A percentile compares a stretch with the other conserved stretches of the same genome.
These are phyloP conservation scores for Drosophila mayri DNA, from an alignment of 1,140 invertebrate genomes.

Conservation along the genomic window DNA sequence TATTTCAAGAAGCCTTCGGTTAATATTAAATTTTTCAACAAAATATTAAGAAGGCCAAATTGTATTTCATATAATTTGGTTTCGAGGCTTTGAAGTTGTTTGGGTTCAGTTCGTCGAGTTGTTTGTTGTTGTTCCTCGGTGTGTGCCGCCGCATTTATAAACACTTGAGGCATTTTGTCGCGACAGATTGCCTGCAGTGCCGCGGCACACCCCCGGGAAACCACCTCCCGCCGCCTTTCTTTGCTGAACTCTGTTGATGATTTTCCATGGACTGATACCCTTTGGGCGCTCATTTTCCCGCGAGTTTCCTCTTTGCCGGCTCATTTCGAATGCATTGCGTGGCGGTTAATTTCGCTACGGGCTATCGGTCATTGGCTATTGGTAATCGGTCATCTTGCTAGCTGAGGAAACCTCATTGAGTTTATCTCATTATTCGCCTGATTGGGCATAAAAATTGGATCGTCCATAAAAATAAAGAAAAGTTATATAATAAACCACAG, in stretches of 20 bases:
- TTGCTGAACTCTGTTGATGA: slow-evolving; percentile 39
- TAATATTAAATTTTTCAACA: slow-evolving; percentile 57
- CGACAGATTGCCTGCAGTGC: slow-evolving; percentile 50
- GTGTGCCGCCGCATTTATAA: slow-evolving; percentile 49
- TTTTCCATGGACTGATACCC: slow-evolving; percentile 40
- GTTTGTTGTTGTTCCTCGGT: slow-evolving; percentile 20
- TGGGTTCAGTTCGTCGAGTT: slow-evolving; percentile 21
- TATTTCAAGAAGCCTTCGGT: slow-evolving; percentile 27
- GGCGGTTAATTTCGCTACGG: slow-evolving; percentile 43
- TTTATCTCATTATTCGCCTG: slow-evolving; percentile 78
- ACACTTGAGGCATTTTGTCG: slow-evolving; percentile 42
- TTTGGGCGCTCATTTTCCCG: slow-evolving; percentile 8
- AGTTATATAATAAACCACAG: slow-evolving; percentile 68
- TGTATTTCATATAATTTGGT: slow-evolving; percentile 55
- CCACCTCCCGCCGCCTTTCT: slow-evolving; percentile 18
- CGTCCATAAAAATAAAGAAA: slow-evolving; percentile 74
- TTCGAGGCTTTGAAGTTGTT: slow-evolving; percentile 62
- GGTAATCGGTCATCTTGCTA: slow-evolving; percentile 13
- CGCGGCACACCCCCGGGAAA: neutral
- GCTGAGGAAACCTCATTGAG: slow-evolving; percentile 18
- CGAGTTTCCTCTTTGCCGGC: slow-evolving; percentile 14
- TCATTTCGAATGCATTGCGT: slow-evolving; percentile 69
- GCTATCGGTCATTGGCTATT: slow-evolving; percentile 55
- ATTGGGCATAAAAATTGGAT: slow-evolving; percentile 75
- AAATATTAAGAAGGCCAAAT: slow-evolving; percentile 13